Percentiles rank a stretch among this genome's conserved stretches.
Conservation (phyloP, 2,113 vertebrate genomes). For the Dolichotis patagonum region DNA sequence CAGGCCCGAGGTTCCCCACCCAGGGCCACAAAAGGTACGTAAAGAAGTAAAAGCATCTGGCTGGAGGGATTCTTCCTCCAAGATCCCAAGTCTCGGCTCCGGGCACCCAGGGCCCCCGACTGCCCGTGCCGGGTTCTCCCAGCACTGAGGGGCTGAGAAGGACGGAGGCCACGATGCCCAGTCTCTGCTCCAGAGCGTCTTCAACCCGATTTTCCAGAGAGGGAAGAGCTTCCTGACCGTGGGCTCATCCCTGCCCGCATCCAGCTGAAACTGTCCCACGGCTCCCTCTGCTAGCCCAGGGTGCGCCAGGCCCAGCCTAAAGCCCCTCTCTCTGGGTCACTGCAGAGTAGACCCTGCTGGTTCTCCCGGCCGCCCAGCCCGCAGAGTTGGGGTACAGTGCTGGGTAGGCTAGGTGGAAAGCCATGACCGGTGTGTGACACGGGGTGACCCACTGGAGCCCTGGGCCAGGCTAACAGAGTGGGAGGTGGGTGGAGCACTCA, state of each 20-base stretch:
- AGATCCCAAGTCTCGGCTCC: background rate
- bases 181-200: background rate
- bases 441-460: background rate
- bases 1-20: background rate
- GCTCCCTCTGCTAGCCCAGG: background rate
- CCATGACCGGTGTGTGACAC: background rate
- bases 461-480: background rate
- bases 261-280: background rate
- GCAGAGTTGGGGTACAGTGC: background rate
- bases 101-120: too few relatives aligned
- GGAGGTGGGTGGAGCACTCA: rapidly evolving
- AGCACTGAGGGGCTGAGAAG: background rate
- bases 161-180: background rate
- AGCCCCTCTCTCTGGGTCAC: background rate
- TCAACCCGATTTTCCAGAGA: background rate
- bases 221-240: background rate
- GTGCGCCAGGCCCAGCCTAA: background rate
- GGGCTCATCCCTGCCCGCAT: background rate
- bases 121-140: background rate
- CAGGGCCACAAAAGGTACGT: background rate
- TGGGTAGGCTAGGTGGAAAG: background rate
- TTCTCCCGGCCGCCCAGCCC: background rate
- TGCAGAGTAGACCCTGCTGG: background rate
- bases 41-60: background rate
- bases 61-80: background rate